Conservation (phyloP, 2,113 vertebrate genomes). For the Rhinoderma darwinii region DNA sequence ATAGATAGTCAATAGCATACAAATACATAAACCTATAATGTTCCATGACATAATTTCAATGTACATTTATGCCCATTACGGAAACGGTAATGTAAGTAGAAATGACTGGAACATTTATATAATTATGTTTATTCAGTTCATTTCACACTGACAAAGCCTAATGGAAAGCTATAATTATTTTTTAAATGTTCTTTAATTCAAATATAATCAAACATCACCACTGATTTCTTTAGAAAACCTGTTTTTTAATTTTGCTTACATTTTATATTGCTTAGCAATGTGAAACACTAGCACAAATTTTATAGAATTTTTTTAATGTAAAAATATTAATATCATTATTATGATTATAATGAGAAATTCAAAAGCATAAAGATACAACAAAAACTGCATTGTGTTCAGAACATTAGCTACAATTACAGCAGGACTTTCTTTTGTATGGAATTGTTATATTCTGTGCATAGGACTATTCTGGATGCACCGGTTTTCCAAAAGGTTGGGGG, state of each 20-base stretch:
- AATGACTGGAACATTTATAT: conserved; percentile 31
- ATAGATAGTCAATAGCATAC: not conserved
- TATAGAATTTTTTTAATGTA: not conserved
- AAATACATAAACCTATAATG: not conserved
- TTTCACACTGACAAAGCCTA: conserved; percentile 34
- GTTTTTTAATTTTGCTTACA: not conserved
- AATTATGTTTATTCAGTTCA: conserved; percentile 37
- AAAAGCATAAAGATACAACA: not conserved
- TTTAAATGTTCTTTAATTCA: conserved; percentile 31
- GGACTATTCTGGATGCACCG: not conserved
- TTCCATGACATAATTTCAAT: conserved; percentile 17
- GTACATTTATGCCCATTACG: not conserved
- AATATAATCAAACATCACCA: conserved; percentile 27
- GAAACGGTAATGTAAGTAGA: conserved; percentile 24
- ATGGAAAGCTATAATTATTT: conserved; percentile 39
- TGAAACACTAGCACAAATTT: not conserved
- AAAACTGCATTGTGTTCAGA: not conserved
- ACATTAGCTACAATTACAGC: not conserved
- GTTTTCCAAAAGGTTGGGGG: not conserved
- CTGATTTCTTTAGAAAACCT: conserved; percentile 23
- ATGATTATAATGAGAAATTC: not conserved
- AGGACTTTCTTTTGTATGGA: not conserved
- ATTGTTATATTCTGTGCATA: not conserved
- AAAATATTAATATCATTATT: not conserved
- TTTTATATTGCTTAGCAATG: not conserved